Evolutionary conservation across 2,888 invertebrate species (phyloP).

Genomic region (Ophion slaviceki): DNA sequence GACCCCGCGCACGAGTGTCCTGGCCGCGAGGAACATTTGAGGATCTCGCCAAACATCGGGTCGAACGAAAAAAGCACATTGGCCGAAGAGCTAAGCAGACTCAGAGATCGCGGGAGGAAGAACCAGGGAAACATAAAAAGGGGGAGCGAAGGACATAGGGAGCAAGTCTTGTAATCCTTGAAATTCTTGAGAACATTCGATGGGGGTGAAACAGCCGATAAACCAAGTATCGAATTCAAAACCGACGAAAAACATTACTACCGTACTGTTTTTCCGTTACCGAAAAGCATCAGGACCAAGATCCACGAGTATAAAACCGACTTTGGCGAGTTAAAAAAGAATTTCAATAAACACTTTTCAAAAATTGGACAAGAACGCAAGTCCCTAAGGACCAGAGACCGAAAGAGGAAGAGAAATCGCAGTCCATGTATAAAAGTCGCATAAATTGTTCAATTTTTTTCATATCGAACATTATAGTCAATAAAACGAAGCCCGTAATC

Average conservation of each 20-base stretch:
- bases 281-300: neutral
- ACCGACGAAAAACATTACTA: neutral
- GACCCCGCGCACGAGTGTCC: slow-evolving; percentile 50
- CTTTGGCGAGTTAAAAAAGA: neutral
- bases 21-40: slow-evolving; percentile 49
- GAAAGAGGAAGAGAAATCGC: neutral
- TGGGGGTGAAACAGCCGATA: neutral
- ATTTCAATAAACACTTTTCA: neutral
- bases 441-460: neutral
- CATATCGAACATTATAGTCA: neutral
- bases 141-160: slow-evolving; percentile 40
- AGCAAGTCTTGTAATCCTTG: slow-evolving; percentile 18
- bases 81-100: neutral
- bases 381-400: neutral
- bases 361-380: neutral
- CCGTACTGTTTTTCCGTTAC: neutral
- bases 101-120: neutral
- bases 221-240: neutral
- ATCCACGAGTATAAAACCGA: neutral
- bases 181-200: neutral
- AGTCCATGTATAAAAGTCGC: neutral
- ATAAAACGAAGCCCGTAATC: neutral
- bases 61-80: slow-evolving; percentile 13
- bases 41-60: slow-evolving; percentile 23
- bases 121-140: slow-evolving; percentile 1